Evolutionary conservation across 2,113 vertebrate genomes (phyloP), one percentile per base, ranked within the genome.

Genomic region (Orycteropus afer): DNA sequence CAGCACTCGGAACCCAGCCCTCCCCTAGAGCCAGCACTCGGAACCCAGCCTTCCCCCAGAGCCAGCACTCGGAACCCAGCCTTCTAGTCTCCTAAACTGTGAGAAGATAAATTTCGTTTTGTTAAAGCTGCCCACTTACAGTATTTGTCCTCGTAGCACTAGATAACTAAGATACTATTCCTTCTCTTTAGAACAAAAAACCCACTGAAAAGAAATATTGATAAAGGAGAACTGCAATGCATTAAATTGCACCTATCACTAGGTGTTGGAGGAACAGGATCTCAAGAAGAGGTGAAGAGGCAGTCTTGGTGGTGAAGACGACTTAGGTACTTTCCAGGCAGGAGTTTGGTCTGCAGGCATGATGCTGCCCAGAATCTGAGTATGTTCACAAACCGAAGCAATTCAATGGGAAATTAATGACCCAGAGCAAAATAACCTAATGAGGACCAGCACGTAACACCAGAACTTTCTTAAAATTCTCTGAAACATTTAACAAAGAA

Each of bases 111-210:
- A 53, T 53, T 8, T 53, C 9, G 8, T 11, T 53, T 53, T 15
- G 15, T 53, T 53, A 53, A 53, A 53, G n/a, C n/a, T n/a, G n/a
- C n/a, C 51, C 51, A 53, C 15, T 8, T 15, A 53, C 51, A 11
- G 51, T 53, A 53, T 11, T 11, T 53, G 51, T 8, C 51, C 51
- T 53, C 15, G 25, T 25, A 5, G 18, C 57, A 61, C 23, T 29
- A 25, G 59, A 25, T 27, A 61, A 61, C 59, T 61, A 4, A 2
- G 95, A 53, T 7, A 49, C 67, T n/a, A 80, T 0, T 10, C 40
- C 91, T 79, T 8, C 51, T 79, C 84, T 86, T 74, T 91, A 73
- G 88, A 86, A 51, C 84, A 87, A 95, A 95, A 91, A 77, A n/a
- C 71, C 15, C 92, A 67, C 49, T 42, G 65, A 80, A 83, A 78